Evolutionary conservation across 2,113 vertebrate genomes (phyloP).

Genomic region (Sigmodon hispidus): DNA sequence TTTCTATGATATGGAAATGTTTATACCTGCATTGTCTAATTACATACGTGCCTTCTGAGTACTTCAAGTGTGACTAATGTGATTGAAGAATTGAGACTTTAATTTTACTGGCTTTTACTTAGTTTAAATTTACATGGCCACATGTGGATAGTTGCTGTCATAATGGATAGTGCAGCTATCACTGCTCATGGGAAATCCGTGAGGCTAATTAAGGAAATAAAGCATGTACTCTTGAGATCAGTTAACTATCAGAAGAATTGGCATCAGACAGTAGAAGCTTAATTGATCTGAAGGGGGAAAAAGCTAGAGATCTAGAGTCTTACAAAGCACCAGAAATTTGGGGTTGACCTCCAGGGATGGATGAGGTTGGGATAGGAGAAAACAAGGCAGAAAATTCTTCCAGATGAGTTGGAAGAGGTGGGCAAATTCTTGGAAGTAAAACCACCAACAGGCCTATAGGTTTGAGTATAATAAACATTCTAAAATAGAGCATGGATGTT

Average conservation of each 20-base stretch:
- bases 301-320: conserved; percentile 26
- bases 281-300: neutral
- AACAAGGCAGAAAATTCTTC: conserved; percentile 19
- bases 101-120: conserved; percentile 55
- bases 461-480: conserved; percentile 16
- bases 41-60: neutral
- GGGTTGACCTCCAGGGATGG: neutral
- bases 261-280: conserved; percentile 18
- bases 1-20: conserved; percentile 29
- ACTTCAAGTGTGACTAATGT: conserved; percentile 30
- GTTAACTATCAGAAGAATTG: conserved; percentile 32
- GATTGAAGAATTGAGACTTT: conserved; percentile 22
- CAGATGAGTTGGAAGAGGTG: neutral
- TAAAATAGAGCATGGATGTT: conserved; percentile 18
- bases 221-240: conserved; percentile 26
- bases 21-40: neutral
- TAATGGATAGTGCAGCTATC: neutral
- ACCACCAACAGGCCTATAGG: neutral
- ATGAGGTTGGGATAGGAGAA: conserved; percentile 14
- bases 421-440: conserved; percentile 34
- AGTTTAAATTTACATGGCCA: conserved; percentile 28
- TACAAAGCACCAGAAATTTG: conserved; percentile 20
- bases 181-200: neutral
- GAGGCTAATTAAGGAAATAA: conserved; percentile 47
- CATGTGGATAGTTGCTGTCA: neutral